Evolutionary conservation across 1,140 invertebrate genomes (phyloP), one percentile per base, ranked within the genome.

Genomic region (Cheumatopsyche charites): DNA sequence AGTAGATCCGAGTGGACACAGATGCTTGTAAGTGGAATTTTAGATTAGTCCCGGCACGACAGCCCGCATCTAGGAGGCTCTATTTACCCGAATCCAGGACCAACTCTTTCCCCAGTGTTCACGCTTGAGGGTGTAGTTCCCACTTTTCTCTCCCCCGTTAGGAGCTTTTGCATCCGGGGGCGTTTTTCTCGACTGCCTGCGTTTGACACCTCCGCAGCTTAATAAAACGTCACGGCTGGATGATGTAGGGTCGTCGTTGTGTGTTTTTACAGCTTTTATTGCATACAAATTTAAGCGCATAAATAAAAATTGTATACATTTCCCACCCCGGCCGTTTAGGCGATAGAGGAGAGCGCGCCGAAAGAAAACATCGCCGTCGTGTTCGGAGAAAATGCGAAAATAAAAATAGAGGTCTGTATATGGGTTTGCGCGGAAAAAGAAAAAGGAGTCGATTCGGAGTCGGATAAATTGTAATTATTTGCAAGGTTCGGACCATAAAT

Each of bases 211-310:
- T 68, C 45, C 15, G 66, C 45, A 68, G 66, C 66, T 68, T 68
- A 68, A 68, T 68, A 68, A 68, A 68, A 68, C 66, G 66, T 68
- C 66, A 68, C 26, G 66, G 21, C 66, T 68, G 66, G 66, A 68
- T 68, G 66, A 68, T 68, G 66, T 68, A 68, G 66, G 66, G 66
- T 68, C 49, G 17, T 45, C 47, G 47, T 68, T 47, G 41, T 55
- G n/a, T n/a, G 66, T 23, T 68, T 68, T 45, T 68, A 55, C 47
- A 19, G 43, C 66, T 68, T 68, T 68, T 68, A 68, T 68, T 68
- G 66, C 66, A 68, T 68, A 68, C 66, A 68, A 68, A 68, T 68
- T 68, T 68, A 21, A 41, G 66, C 25, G 49, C 66, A 55, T 68
- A 68, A 68, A 68, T 68, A 68, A 68, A 68, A 52, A 58, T 52